phyloP scores from a whole-genome alignment of 2,797 vertebrate genomes.

The Carapus acus region DNA sequence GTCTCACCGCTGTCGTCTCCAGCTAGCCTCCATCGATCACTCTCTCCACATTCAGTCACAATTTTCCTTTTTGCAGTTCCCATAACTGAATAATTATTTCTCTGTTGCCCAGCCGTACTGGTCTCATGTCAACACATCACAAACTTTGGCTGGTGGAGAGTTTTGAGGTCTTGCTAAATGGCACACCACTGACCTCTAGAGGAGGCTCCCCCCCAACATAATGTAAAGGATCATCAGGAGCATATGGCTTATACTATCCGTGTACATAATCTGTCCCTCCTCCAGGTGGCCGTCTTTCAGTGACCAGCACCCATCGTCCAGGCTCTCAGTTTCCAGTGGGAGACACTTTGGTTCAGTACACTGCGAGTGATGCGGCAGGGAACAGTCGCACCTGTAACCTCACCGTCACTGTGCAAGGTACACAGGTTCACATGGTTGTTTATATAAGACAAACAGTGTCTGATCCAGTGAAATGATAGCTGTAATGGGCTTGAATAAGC shows the following conservation, averaged over 20 bases:
- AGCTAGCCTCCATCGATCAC: slow-evolving; percentile 21
- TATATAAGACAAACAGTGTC: not conserved
- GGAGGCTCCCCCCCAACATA: slow-evolving; percentile 16
- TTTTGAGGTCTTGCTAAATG: slow-evolving; percentile 37
- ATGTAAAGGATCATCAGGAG: not conserved
- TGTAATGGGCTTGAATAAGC: not conserved
- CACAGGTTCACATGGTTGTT: not conserved
- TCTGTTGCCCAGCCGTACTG: slow-evolving; percentile 45
- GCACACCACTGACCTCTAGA: slow-evolving; percentile 57
- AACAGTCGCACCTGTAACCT: slow-evolving; percentile 91
- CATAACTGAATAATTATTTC: slow-evolving; percentile 33
- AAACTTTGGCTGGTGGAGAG: slow-evolving; percentile 36
- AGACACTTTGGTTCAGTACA: slow-evolving; percentile 83
- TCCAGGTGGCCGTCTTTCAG: slow-evolving; percentile 74
- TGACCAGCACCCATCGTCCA: slow-evolving; percentile 79
- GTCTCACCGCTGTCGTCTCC: slow-evolving; percentile 18
- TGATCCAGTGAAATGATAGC: not conserved
- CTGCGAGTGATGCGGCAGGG: slow-evolving; percentile 83
- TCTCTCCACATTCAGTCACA: slow-evolving; percentile 23
- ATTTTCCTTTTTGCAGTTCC: slow-evolving; percentile 45
- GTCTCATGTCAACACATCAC: slow-evolving; percentile 50
- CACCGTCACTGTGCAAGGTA: slow-evolving; percentile 85
- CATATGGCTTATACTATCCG: not conserved
- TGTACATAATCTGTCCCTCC: slow-evolving; percentile 2
- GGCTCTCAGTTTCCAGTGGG: slow-evolving; percentile 84